phyloP scores from a whole-genome alignment of 1,140 invertebrate species.

The Philopotamus ludificatus region DNA sequence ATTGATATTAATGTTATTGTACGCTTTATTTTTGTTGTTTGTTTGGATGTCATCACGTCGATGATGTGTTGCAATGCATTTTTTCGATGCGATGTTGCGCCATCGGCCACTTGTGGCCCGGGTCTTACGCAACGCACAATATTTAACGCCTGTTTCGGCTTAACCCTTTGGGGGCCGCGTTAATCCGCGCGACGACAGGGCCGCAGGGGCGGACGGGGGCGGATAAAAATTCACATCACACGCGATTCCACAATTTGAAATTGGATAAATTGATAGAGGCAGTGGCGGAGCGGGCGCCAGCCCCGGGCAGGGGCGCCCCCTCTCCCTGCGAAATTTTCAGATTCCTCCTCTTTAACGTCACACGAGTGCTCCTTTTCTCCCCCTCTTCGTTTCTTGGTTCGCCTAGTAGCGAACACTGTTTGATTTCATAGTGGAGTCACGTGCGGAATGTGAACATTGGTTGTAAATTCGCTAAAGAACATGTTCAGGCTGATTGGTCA shows the following conservation, averaged over 20 bases:
- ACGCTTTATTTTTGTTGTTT: too few relatives aligned
- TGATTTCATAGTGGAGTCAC: constrained; percentile 38
- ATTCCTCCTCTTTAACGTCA: constrained; percentile 32
- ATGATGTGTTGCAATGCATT: too few relatives aligned
- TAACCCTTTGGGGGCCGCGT: background rate
- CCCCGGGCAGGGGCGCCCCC: constrained; percentile 16
- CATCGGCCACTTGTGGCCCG: too few relatives aligned
- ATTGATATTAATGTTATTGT: too few relatives aligned
- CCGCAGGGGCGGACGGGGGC: constrained; percentile 16
- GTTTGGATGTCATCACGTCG: too few relatives aligned
- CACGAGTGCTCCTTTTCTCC: too few relatives aligned
- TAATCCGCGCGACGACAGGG: background rate
- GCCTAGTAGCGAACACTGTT: constrained; percentile 24
- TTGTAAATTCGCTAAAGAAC: constrained; percentile 38
- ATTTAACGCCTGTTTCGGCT: too few relatives aligned
- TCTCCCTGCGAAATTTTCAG: constrained; percentile 24
- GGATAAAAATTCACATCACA: constrained; percentile 42
- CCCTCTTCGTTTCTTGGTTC: background rate
- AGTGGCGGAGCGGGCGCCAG: constrained; percentile 3
- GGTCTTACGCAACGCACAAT: too few relatives aligned
- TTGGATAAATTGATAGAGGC: constrained; percentile 42
- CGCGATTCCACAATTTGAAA: constrained; percentile 40
- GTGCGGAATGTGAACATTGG: constrained; percentile 40
- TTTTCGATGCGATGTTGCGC: too few relatives aligned
- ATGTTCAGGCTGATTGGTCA: constrained; percentile 39